These are phyloP conservation scores for Picus viridis DNA, from an alignment of 2,797 vertebrate species.

Conservation along the genomic window DNA sequence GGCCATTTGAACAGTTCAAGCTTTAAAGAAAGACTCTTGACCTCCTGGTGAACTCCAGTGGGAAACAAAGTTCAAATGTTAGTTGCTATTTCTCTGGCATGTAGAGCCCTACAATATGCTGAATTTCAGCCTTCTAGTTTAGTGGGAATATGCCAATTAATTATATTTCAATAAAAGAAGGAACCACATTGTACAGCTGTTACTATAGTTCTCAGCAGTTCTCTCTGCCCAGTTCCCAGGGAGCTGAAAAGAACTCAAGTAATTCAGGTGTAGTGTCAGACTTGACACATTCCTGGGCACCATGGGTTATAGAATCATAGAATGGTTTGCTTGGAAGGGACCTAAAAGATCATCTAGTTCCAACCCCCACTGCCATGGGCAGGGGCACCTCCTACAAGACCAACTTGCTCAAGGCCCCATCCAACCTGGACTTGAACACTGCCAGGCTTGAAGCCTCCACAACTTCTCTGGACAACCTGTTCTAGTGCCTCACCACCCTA, in stretches of 20 bases:
- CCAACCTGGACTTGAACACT: too few relatives aligned
- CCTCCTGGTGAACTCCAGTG: constrained; percentile 16
- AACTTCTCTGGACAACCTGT: too few relatives aligned
- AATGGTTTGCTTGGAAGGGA: too few relatives aligned
- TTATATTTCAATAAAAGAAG: constrained; percentile 9
- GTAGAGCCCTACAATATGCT: not conserved
- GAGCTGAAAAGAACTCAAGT: not conserved
- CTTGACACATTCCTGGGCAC: not conserved
- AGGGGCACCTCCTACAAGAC: too few relatives aligned
- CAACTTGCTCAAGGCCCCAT: too few relatives aligned
- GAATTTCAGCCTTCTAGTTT: constrained; percentile 10
- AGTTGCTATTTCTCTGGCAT: not conserved
- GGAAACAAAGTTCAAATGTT: constrained; percentile 21
- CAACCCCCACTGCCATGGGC: too few relatives aligned
- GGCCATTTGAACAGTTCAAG: not conserved
- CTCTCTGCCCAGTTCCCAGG: not conserved
- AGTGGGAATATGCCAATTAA: not conserved
- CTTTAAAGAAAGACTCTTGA: constrained; percentile 29
- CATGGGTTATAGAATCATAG: not conserved
- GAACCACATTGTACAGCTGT: not conserved
- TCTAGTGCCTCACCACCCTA: too few relatives aligned
- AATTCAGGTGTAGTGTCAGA: not conserved
- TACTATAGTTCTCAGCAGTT: not conserved
- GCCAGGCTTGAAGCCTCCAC: too few relatives aligned
- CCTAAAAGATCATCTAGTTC: too few relatives aligned